Conservation (phyloP, 2,888 invertebrate species). For the Myopa testacea region DNA sequence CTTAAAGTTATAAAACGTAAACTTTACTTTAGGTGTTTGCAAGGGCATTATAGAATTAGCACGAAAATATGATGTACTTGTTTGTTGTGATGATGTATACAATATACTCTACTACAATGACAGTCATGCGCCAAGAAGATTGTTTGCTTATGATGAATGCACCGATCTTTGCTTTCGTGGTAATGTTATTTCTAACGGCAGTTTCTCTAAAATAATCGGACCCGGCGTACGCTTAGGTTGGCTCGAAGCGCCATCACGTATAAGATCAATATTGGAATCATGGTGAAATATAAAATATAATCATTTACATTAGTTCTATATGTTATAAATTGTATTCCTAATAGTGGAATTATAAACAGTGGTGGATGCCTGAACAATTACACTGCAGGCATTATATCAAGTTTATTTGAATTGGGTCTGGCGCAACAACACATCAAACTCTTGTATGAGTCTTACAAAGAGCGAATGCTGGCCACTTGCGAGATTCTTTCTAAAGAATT, state of each 20-base stretch:
- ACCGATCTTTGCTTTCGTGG: constrained; percentile 67
- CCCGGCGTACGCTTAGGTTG: constrained; percentile 76
- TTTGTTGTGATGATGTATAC: constrained; percentile 76
- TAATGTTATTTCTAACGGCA: constrained; percentile 74
- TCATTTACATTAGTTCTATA: background rate
- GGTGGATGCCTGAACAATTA: constrained; percentile 75
- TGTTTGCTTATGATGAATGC: constrained; percentile 71
- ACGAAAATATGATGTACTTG: constrained; percentile 67
- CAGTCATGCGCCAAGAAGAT: constrained; percentile 68
- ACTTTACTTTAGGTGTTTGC: constrained; percentile 62
- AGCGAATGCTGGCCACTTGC: constrained; percentile 68
- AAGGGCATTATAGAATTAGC: constrained; percentile 68
- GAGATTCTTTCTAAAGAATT: constrained; percentile 66
- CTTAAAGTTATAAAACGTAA: background rate
- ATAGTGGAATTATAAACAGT: constrained; percentile 67
- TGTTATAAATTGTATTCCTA: background rate
- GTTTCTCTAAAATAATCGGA: constrained; percentile 75
- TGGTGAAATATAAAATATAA: constrained; percentile 56
- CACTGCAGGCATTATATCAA: constrained; percentile 70
- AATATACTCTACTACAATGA: constrained; percentile 71
- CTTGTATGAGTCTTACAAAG: constrained; percentile 66
- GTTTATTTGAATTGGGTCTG: constrained; percentile 70
- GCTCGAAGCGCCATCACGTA: constrained; percentile 71
- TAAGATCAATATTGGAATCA: constrained; percentile 64
- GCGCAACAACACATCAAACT: constrained; percentile 69